Evolutionary conservation across 2,113 vertebrate genomes (phyloP).

Genomic region (Centropus bengalensis): DNA sequence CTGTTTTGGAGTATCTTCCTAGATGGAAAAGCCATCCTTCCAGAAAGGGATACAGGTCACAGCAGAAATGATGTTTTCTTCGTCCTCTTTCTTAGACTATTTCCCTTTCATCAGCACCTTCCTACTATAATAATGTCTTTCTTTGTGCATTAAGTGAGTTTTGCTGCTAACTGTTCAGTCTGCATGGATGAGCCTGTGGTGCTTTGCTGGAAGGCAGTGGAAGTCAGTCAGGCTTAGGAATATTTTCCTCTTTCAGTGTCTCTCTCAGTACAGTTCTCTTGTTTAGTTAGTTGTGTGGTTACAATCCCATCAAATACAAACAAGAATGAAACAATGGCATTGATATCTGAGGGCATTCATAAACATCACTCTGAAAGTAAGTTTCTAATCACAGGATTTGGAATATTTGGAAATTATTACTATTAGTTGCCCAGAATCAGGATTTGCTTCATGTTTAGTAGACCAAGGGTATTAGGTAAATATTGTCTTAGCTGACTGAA

Average conservation of each 20-base stretch:
- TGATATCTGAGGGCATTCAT: neutral
- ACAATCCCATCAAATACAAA: neutral
- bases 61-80: neutral
- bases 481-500: neutral
- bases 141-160: neutral
- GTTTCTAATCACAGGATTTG: neutral
- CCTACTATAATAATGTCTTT: neutral
- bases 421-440: neutral
- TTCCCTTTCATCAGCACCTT: neutral
- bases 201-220: neutral
- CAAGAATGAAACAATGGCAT: neutral
- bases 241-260: neutral
- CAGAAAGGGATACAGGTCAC: neutral
- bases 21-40: neutral
- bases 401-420: neutral
- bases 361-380: neutral
- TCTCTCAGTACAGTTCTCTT: neutral
- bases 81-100: neutral
- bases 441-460: neutral
- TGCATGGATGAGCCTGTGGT: neutral
- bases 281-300: neutral
- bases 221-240: neutral
- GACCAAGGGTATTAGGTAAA: neutral
- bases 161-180: neutral
- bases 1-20: neutral